phyloP scores from a whole-genome alignment of 2,888 invertebrate species.

The Dermolepida albohirtum region DNA sequence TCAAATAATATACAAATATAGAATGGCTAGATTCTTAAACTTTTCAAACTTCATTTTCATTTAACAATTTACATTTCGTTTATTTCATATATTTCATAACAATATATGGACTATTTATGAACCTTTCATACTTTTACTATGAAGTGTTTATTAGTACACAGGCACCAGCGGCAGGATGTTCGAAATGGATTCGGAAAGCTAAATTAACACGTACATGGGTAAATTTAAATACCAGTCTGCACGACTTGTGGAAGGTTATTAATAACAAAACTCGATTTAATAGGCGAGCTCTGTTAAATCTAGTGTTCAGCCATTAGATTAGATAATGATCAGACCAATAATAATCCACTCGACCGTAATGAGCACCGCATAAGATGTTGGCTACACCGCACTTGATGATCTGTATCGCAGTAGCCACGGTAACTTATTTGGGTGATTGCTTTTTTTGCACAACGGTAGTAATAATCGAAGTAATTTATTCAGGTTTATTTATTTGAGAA shows the following conservation, averaged over 20 bases:
- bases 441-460: too few species aligned
- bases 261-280: slow-evolving; percentile 42
- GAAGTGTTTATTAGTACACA: too few species aligned
- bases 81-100: too few species aligned
- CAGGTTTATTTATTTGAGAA: too few species aligned
- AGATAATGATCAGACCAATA: slow-evolving; percentile 39
- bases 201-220: slow-evolving; percentile 32
- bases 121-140: too few species aligned
- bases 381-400: neutral
- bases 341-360: slow-evolving; percentile 38
- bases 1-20: too few species aligned
- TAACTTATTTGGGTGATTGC: too few species aligned
- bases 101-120: too few species aligned
- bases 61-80: too few species aligned
- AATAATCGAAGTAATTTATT: too few species aligned
- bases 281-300: slow-evolving; percentile 38
- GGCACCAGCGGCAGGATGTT: slow-evolving; percentile 12
- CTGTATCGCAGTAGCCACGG: neutral
- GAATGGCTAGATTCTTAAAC: too few species aligned
- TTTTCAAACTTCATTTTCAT: too few species aligned
- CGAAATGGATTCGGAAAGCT: slow-evolving; percentile 20
- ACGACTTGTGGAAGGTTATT: slow-evolving; percentile 28
- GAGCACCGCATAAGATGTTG: slow-evolving; percentile 27
- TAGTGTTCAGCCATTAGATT: slow-evolving; percentile 41
- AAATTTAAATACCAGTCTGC: slow-evolving; percentile 24